Evolutionary conservation across 64 coral and sea anemone species (phyloP), one percentile per base, ranked within the genome.

Genomic region (Montipora foliosa): DNA sequence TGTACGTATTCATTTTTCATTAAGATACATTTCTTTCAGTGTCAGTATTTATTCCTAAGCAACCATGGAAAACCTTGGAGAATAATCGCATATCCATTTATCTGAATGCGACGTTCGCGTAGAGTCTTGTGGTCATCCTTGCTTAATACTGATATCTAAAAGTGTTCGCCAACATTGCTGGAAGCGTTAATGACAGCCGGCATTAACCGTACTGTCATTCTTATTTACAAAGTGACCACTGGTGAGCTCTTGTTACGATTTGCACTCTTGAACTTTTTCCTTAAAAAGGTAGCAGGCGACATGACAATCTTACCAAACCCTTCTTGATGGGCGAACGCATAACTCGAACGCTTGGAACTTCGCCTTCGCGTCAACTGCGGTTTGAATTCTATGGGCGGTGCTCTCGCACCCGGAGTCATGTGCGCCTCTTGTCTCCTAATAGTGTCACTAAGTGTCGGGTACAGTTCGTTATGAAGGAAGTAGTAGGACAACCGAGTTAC

Each of bases 281-380:
- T 89, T 49, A 97, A 84, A 73, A 97, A 97, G 11, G 92, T 90
- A 15, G 86, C 87, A 6, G 92, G 95, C 20, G 95, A 92, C 89
- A 88, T 97, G 71, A 97, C 95, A 84, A 97, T 95, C 88, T 67
- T 94, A 11, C 95, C 95, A 75, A 97, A 97, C 48, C 95, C 95
- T 92, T 97, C 95, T 79, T 97, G 92, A 80, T 97, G 95, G 15
- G 92, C 66, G 47, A 97, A 97, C 0, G 95, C 95, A 70, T 97
- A 97, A 75, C 92, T 97, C 4, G 95, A 93, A 2, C 95, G 93
- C 20, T 72, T 88, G 13, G 95, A 97, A 50, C 78, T 83, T 73
- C 78, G 89, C 58, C 93, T 93, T 61, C 92, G 73, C 17, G 45
- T 75, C n/a, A 92, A 55, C 60, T 9, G 75, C 49, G 95, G 95